These are phyloP conservation scores for Boulengeromyrus knoepffleri DNA, from an alignment of 2,113 vertebrate species.

Conservation along the genomic window DNA sequence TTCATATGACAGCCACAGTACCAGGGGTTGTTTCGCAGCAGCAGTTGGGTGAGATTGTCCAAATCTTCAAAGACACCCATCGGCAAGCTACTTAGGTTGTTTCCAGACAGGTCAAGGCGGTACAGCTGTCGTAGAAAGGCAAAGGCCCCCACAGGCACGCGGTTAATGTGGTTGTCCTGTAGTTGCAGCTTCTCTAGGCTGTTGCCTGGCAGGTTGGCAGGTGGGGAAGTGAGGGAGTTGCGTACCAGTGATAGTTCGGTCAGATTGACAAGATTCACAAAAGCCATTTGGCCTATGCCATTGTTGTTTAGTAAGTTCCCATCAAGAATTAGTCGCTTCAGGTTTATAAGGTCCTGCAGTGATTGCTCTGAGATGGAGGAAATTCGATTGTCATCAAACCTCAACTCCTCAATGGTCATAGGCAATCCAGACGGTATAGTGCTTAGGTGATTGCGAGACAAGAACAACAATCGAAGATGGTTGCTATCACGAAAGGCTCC, in stretches of 20 bases:
- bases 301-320: slow-evolving; percentile 94
- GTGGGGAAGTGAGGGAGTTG: slow-evolving; percentile 87
- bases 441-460: slow-evolving; percentile 95
- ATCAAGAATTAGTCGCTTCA: slow-evolving; percentile 92
- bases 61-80: slow-evolving; percentile 92
- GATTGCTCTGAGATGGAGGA: slow-evolving; percentile 90
- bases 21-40: slow-evolving; percentile 97
- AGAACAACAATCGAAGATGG: slow-evolving; percentile 89
- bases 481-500: slow-evolving; percentile 93
- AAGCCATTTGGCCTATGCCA: slow-evolving; percentile 88
- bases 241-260: slow-evolving; percentile 91
- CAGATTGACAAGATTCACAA: slow-evolving; percentile 86
- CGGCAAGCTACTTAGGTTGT: slow-evolving; percentile 93
- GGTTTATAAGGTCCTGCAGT: slow-evolving; percentile 92
- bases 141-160: slow-evolving; percentile 84
- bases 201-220: slow-evolving; percentile 83
- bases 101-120: slow-evolving; percentile 91
- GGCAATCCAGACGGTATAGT: slow-evolving; percentile 92
- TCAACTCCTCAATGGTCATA: slow-evolving; percentile 92
- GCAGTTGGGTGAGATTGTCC: slow-evolving; percentile 94
- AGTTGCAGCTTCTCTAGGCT: slow-evolving; percentile 91
- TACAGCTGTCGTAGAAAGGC: slow-evolving; percentile 89
- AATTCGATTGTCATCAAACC: slow-evolving; percentile 97
- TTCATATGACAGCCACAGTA: slow-evolving; percentile 96
- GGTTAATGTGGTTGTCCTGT: slow-evolving; percentile 97